Conservation (phyloP, 2,113 vertebrate species). For the Speoplatyrhinus poulsoni region DNA sequence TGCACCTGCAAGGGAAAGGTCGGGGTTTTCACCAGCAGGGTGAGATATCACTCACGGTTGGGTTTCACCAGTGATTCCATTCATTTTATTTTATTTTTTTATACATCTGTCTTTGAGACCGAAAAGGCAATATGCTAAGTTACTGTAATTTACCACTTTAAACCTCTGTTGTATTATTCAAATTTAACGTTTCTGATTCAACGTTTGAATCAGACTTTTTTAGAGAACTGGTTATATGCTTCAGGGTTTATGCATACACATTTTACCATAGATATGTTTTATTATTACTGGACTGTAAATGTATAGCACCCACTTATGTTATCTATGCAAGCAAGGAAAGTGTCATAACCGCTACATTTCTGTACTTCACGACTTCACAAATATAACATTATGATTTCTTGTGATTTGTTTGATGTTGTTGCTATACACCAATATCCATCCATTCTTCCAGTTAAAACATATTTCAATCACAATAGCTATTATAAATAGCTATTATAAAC, state of each 20-base stretch:
- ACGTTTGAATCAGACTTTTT: no score
- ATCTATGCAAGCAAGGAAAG: no score
- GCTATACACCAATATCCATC: slow-evolving; percentile 7
- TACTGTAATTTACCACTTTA: no score
- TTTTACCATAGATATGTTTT: background rate
- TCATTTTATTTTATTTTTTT: background rate
- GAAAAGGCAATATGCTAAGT: no score
- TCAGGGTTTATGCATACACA: background rate
- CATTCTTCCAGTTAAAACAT: slow-evolving; percentile 36
- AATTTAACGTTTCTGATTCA: no score
- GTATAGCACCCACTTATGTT: no score
- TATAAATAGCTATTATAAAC: slow-evolving; percentile 59
- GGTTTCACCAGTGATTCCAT: no score
- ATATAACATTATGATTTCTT: background rate
- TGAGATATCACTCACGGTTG: slow-evolving; percentile 2
- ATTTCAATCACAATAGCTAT: slow-evolving; percentile 48
- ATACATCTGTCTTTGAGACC: background rate
- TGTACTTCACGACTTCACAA: no score
- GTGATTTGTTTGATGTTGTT: slow-evolving; percentile 14
- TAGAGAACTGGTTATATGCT: no score
- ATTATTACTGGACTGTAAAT: no score
- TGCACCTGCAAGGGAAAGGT: slow-evolving; percentile 37
- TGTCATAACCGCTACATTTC: no score
- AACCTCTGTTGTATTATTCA: no score
- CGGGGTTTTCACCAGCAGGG: slow-evolving; percentile 3